These are phyloP conservation scores for Coremacera marginata DNA, from an alignment of 2,888 invertebrate species.

Conservation along the genomic window DNA sequence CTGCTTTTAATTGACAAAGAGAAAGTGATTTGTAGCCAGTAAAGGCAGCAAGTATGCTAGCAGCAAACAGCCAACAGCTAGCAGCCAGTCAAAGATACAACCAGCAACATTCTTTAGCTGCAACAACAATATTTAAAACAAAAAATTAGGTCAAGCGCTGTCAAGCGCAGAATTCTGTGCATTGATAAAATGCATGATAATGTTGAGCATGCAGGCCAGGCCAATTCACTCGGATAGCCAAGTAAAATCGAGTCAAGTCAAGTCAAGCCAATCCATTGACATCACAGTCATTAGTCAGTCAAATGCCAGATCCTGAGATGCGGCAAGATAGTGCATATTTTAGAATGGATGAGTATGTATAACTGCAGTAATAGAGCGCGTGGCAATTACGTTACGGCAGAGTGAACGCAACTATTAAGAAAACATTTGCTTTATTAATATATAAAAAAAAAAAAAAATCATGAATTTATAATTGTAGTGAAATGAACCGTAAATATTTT, in stretches of 20 bases:
- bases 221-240: no score
- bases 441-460: no score
- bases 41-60: background rate
- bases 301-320: background rate
- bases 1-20: slow-evolving; percentile 37
- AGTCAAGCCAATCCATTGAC: slow-evolving; percentile 14
- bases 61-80: no score
- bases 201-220: no score
- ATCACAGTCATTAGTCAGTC: slow-evolving; percentile 35
- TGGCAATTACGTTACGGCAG: no score
- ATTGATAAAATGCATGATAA: background rate
- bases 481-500: no score
- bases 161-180: slow-evolving; percentile 22
- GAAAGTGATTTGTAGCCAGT: slow-evolving; percentile 34
- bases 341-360: no score
- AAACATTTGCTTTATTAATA: no score
- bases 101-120: background rate
- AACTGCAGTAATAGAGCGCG: no score
- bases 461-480: no score
- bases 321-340: background rate
- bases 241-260: background rate
- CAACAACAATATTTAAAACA: background rate
- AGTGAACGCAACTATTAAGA: no score
- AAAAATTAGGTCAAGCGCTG: slow-evolving; percentile 21
- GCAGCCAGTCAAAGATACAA: no score